Evolutionary conservation across 92 coral and sea anemone species (phyloP), one percentile per base, ranked within the genome.

Genomic region (Zoanthus sociatus): DNA sequence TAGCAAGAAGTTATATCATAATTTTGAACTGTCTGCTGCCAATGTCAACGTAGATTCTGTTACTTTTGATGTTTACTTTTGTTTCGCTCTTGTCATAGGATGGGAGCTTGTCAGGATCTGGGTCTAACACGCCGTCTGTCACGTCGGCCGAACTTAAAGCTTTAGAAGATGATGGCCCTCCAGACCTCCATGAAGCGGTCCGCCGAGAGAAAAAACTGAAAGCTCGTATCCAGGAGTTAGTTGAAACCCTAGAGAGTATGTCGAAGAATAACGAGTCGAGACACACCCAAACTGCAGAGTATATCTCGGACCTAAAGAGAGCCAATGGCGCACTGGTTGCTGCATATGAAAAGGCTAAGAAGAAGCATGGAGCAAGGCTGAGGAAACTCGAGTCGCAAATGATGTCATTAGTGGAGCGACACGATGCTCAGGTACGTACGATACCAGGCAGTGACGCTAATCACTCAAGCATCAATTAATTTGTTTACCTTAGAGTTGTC

Each of bases 281-380:
- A 11, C 98, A 97, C 78, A 95, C 94, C 11, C 99, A 97, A 79
- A 96, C 99, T 17, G 99, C 98, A 0, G 99, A 97, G 92, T 97
- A 97, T 51, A 96, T 97, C 75, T 90, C 98, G 45, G 99, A 97
- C 74, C 70, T 97, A 30, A 97, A 97, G 84, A 87, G 97, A 82
- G 99, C 99, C 13, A 97, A 97, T 78, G 99, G 99, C 16, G 99
- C 99, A 3, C 91, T 97, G 53, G 99, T 97, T 54, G 99, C 99
- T 6, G 99, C 99, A 32, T 97, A 97, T 73, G 99, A 97, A 89
- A 97, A 97, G 82, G 99, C 99, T 16, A 97, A 95, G 87, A 95
- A 93, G 89, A 97, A 97, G 58, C 99, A 97, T 20, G 98, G 97
- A 1, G 92, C 98, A 0, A 87, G 99, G 50, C 89, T 97, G 74